Base-by-base conservation (phyloP, 2,888 invertebrate genomes). In the Falcaria lacertinaria region DNA sequence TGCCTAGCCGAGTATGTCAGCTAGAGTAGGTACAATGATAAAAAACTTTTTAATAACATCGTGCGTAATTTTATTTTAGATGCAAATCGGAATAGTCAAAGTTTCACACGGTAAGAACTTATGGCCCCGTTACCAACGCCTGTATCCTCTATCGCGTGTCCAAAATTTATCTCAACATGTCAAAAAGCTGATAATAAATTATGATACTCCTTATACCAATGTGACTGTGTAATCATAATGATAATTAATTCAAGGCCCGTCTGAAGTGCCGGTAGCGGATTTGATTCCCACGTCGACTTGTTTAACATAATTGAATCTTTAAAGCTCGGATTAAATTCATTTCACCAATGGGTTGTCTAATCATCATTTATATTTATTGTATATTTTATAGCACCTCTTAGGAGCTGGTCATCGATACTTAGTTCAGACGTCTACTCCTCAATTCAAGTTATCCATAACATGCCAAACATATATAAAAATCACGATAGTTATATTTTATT, bases 111-210 rank as follows among this genome's bases (percentile, higher is more conserved):
- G 41, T 41, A 45, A 56, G 61, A 61, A n/a, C n/a, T n/a, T n/a
- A n/a, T n/a, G n/a, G n/a, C n/a, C 61, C 43, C 52, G 50, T 51
- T 41, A 48, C 17, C 39, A 47, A 46, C 50, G 37, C 49, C 38
- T 43, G 44, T 50, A 44, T n/a, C 40, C 45, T 47, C 60, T 70
- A 69, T 71, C 71, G 44, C 56, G 57, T 68, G 71, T 73, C 70
- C 57, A 57, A 69, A 69, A 69, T 44, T 70, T 69, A 72, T 73
- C 72, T 50, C 16, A 39, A 45, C 22, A 48, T 59, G 72, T 73
- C 72, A 69, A 55, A 43, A 47, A 42, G 50, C 42, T 49, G 37
- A 37, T 28, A 28, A 15, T 37, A 15, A n/a, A 22, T 22, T 37
- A 37, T 25, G 37, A 37, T 37, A 19, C 22, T 22, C 22, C 14